Percentiles rank a stretch among this genome's conserved stretches.
Conservation (phyloP, 92 coral and sea anemone genomes). For the Pocillopora grandis region DNA sequence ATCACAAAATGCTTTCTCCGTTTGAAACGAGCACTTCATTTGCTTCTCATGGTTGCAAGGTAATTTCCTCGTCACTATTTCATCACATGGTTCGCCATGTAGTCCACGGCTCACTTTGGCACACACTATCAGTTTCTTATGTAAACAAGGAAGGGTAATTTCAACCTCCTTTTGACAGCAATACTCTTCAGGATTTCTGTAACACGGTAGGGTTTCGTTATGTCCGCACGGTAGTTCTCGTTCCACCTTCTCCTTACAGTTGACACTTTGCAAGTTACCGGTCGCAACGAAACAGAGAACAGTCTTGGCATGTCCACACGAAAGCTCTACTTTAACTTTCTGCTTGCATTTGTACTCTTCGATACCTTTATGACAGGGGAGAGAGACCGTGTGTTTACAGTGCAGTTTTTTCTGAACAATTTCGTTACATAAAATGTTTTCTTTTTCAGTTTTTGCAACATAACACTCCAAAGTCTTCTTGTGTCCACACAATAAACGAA, state of each 20-base stretch:
- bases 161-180: not conserved
- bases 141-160: not conserved
- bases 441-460: not conserved
- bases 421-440: not conserved
- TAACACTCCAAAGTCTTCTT: conserved; percentile 6
- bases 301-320: conserved; percentile 27
- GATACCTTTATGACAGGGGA: conserved; percentile 2
- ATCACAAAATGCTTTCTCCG: conserved; percentile 31
- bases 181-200: not conserved
- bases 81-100: not conserved
- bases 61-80: not conserved
- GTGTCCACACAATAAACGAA: conserved; percentile 51
- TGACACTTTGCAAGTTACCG: not conserved
- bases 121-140: not conserved
- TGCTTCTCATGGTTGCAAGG: conserved; percentile 57
- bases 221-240: conserved; percentile 42
- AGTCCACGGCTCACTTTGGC: not conserved
- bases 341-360: conserved; percentile 5
- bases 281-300: conserved; percentile 29
- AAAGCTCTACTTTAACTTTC: conserved; percentile 6
- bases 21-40: conserved; percentile 40
- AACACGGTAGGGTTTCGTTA: conserved; percentile 33
- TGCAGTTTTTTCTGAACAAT: conserved; percentile 29
- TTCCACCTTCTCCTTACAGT: not conserved
- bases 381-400: conserved; percentile 49